Percentiles rank a stretch among this genome's conserved stretches.
These are phyloP conservation scores for Eufriesea mexicana DNA, from an alignment of 1,140 invertebrate genomes.

Conservation along the genomic window DNA sequence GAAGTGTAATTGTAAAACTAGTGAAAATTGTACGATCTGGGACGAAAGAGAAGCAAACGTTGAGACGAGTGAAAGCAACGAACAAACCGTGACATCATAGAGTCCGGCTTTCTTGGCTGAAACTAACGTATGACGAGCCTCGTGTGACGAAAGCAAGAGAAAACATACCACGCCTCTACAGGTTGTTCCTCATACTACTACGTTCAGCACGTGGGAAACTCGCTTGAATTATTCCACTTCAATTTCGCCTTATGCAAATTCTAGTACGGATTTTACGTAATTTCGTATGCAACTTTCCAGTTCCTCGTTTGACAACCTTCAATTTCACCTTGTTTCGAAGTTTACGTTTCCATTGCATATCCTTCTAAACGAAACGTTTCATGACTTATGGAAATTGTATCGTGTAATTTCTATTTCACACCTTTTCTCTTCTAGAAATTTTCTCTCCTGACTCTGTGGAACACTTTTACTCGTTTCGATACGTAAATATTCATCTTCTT, in stretches of 20 bases:
- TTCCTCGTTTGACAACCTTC: conserved; percentile 4
- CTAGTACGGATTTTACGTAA: conserved; percentile 21
- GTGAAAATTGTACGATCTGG: conserved; percentile 1
- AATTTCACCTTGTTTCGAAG: not conserved
- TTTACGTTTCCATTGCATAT: not conserved
- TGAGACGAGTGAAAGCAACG: conserved; percentile 62
- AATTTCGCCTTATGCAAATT: conserved; percentile 20
- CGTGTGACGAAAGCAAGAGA: conserved; percentile 51
- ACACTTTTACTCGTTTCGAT: not conserved
- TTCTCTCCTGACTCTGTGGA: not conserved
- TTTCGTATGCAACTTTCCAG: conserved; percentile 17
- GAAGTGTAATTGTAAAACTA: not conserved
- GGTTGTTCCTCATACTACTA: not conserved
- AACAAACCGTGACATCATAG: conserved; percentile 63
- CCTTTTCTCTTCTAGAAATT: not conserved
- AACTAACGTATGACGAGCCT: conserved; percentile 57
- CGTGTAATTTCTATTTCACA: not conserved
- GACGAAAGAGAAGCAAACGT: not conserved
- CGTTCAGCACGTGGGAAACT: conserved; percentile 2
- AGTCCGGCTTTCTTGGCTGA: conserved; percentile 65
- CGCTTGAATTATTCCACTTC: conserved; percentile 21
- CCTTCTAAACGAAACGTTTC: not conserved
- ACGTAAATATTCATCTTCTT: not conserved
- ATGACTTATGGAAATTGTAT: not conserved
- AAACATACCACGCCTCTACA: conserved; percentile 41